Base-by-base conservation (phyloP, 2,888 invertebrate species). In the Orthonevra nobilis region DNA sequence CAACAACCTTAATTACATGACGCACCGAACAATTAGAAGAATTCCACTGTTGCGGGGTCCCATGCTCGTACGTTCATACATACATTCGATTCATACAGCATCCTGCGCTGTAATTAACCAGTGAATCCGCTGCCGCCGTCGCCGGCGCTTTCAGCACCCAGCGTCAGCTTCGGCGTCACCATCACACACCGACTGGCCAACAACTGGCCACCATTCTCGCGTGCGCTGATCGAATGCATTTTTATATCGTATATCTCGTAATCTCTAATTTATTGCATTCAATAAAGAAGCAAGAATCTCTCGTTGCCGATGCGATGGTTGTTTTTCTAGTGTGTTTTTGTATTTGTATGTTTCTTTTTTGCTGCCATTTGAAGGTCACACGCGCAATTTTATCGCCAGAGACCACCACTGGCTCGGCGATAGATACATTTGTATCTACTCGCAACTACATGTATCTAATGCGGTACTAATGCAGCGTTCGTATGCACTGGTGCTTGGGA, bases 261-360 rank as follows among this genome's bases (percentile, higher is more conserved):
- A 79, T 79, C 72, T 79, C 66, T 73, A 72, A 73, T 79, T 79
- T 79, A 79, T 79, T 79, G 79, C 79, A 73, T 79, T 73, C 66
- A 79, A 79, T 79, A 79, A 79, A 79, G 66, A 50, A 61, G 52
- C 60, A 79, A 70, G 72, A 72, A 79, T 72, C 66, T n/a, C n/a
- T 72, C 58, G 82, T 54, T 75, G 75, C 58, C 52, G 70, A n/a
- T n/a, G 32, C 66, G 63, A 52, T 70, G 72, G 54, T 68, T 81
- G 46, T 42, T 69, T 46, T 17, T 40, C 38, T 15, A 56, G 30
- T 30, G 28, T 46, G 14, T 63, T 23, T 38, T 20, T 34, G 23
- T 38, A 19, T 38, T 12, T 2, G 26, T 58, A 30, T 54, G 12
- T 50, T 60, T 60, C 42, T 60, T 34, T 63, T 50, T 40, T 48